These are phyloP conservation scores for Volucella inflata DNA, from an alignment of 2,888 invertebrate genomes.

Conservation along the genomic window DNA sequence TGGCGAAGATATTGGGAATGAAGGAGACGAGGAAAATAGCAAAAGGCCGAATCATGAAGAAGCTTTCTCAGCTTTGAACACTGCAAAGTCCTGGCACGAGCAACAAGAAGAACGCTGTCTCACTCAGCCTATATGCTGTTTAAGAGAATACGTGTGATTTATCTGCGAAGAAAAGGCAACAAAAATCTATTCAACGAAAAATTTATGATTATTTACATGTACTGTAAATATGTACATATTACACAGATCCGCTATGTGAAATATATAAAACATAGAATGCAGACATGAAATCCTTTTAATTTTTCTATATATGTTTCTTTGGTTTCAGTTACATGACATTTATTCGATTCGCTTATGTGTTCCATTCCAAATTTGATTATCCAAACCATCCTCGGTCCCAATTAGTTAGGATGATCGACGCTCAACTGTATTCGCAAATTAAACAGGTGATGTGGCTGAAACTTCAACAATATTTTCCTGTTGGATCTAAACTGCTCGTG, in stretches of 20 bases:
- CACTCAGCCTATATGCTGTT: neutral
- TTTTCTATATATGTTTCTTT: neutral
- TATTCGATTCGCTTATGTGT: conserved; percentile 3
- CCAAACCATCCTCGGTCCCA: neutral
- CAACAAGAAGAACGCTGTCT: neutral
- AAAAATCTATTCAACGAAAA: neutral
- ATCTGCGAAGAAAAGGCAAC: no score
- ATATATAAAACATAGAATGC: conserved; percentile 3
- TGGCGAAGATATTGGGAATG: neutral
- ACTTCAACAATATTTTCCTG: no score
- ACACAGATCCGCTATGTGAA: neutral
- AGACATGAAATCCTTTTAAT: conserved; percentile 1
- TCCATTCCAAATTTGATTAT: neutral
- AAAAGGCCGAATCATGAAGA: neutral
- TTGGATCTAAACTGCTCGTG: no score
- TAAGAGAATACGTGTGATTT: neutral
- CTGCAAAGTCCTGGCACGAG: neutral
- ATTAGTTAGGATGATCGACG: neutral
- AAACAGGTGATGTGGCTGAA: no score
- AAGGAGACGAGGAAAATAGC: neutral
- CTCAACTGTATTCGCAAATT: no score
- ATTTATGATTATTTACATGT: neutral
- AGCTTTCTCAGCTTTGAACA: no score
- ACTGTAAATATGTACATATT: neutral
- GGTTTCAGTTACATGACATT: conserved; percentile 6